A percentile compares a stretch with the other conserved stretches of the same genome.
phyloP scores from a whole-genome alignment of 2,888 invertebrate genomes.

The Xestia c-nigrum region DNA sequence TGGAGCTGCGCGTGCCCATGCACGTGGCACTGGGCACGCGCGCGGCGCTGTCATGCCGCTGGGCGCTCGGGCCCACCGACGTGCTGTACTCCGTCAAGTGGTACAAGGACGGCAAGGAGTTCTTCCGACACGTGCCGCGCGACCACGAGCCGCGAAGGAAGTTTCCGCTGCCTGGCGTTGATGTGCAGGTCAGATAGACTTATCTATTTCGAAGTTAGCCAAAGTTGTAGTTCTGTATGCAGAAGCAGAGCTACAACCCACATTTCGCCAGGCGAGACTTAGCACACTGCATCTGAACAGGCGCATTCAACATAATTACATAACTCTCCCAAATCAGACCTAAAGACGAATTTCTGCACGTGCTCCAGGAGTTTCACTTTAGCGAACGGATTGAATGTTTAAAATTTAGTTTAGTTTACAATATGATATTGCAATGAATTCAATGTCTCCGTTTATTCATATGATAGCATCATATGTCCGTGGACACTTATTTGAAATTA shows the following conservation, averaged over 20 bases:
- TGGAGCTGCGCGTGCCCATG: conserved; percentile 95
- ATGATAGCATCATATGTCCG: not conserved
- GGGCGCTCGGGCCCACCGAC: conserved; percentile 94
- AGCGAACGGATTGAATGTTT: not conserved
- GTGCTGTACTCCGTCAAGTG: conserved; percentile 97
- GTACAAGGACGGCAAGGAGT: conserved; percentile 97
- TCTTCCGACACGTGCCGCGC: conserved; percentile 96
- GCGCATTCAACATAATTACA: not conserved
- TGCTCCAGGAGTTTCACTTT: not conserved
- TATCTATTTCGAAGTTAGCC: not conserved
- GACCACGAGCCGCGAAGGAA: conserved; percentile 95
- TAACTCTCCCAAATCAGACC: not conserved
- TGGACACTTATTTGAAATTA: conserved; percentile 5
- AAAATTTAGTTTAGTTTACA: not conserved
- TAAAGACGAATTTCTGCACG: not conserved
- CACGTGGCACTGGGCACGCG: conserved; percentile 95
- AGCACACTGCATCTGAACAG: not conserved
- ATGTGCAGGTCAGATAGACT: conserved; percentile 92
- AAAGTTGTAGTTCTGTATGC: no score
- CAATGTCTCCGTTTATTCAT: not conserved
- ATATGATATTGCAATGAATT: not conserved
- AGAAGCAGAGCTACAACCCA: not conserved
- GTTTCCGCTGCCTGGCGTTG: conserved; percentile 95
- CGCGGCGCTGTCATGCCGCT: conserved; percentile 95
- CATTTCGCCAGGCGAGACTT: not conserved